These are phyloP conservation scores for Vidua chalybeata DNA, from an alignment of 2,113 vertebrate genomes.

Conservation along the genomic window DNA sequence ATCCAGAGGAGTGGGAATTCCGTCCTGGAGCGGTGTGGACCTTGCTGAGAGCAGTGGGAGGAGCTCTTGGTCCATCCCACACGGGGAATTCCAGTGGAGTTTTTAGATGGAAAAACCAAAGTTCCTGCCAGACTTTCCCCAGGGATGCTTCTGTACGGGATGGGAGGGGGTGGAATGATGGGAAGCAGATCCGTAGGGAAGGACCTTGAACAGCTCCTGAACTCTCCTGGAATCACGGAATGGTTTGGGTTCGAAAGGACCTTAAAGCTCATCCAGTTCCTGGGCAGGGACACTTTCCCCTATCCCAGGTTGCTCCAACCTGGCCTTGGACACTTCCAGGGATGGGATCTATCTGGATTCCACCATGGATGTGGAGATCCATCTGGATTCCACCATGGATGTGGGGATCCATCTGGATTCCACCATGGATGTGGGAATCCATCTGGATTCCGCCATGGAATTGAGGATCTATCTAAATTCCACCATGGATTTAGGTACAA, in stretches of 20 bases:
- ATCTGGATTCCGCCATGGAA: fast-evolving
- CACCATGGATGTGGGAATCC: background rate
- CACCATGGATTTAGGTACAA: background rate
- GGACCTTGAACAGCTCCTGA: background rate
- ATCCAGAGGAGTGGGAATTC: background rate
- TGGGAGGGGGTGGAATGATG: background rate
- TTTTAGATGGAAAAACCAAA: fast-evolving
- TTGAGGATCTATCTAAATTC: background rate
- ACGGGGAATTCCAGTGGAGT: background rate
- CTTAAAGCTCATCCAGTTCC: background rate
- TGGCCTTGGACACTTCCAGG: background rate
- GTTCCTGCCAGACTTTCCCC: background rate
- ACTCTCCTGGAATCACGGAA: background rate
- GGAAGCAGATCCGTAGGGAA: background rate
- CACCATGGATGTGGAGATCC: background rate
- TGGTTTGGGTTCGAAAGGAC: background rate
- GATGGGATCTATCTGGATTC: background rate
- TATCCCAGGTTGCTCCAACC: background rate
- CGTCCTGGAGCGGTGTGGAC: background rate
- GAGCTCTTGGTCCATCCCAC: background rate
- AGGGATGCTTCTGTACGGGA: too few relatives aligned
- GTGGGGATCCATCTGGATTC: background rate
- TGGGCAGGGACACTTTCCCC: background rate
- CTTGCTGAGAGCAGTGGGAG: background rate
- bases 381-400: fast-evolving